Evolutionary conservation across 2,888 invertebrate genomes (phyloP).

Genomic region (Chrysina gloriosa): DNA sequence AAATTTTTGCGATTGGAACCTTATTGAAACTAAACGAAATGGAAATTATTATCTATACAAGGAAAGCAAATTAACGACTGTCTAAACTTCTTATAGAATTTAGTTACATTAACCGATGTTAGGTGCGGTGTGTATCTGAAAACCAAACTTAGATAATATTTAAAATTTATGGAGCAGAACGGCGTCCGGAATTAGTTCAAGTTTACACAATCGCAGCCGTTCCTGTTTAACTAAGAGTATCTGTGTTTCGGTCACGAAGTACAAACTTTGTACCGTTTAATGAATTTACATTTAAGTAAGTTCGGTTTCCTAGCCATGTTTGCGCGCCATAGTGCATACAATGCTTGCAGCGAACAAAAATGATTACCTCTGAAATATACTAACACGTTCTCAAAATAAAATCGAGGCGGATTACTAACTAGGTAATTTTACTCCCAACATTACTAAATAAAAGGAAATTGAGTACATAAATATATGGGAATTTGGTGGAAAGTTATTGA

Average conservation of each 20-base stretch:
- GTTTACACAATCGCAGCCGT: slow-evolving; percentile 39
- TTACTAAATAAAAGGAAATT: no score
- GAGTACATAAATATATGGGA: no score
- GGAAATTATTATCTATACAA: no score
- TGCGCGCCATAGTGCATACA: slow-evolving; percentile 3
- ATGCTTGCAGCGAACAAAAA: no score
- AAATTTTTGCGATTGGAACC: no score
- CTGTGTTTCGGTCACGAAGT: slow-evolving; percentile 42
- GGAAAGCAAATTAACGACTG: no score
- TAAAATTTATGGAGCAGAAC: slow-evolving; percentile 43
- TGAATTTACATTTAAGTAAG: slow-evolving; percentile 41
- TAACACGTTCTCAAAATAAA: background rate
- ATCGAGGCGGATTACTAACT: background rate
- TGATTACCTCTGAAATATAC: slow-evolving; percentile 5
- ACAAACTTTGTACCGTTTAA: slow-evolving; percentile 42
- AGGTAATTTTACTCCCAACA: no score
- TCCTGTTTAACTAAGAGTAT: slow-evolving; percentile 37
- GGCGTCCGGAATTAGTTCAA: slow-evolving; percentile 41
- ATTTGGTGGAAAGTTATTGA: no score
- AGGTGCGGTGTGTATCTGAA: slow-evolving; percentile 24
- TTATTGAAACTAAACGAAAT: no score
- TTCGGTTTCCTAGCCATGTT: slow-evolving; percentile 11
- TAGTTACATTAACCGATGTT: background rate
- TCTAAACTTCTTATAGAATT: no score
- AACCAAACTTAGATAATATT: slow-evolving; percentile 39